Evolutionary conservation across 1,140 invertebrate species (phyloP).

Genomic region (Sycophila sp.): DNA sequence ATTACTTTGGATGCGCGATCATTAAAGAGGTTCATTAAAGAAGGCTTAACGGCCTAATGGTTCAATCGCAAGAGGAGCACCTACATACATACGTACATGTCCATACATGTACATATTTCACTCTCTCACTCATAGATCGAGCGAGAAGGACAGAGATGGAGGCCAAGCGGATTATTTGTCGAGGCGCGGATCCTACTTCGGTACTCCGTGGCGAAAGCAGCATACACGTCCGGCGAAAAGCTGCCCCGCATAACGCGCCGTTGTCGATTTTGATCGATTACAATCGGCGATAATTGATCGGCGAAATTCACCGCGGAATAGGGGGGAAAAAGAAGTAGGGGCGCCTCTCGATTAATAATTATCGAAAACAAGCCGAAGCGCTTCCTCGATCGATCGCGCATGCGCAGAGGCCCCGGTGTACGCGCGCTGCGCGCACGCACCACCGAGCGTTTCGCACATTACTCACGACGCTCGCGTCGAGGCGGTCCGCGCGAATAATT

Average conservation of each 20-base stretch:
- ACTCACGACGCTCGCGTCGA: slow-evolving; percentile 2
- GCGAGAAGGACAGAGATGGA: too few relatives aligned
- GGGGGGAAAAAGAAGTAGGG: slow-evolving; percentile 1
- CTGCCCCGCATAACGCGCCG: background rate
- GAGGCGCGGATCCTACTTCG: slow-evolving; percentile 14
- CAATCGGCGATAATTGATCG: slow-evolving; percentile 18
- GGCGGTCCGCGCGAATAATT: background rate
- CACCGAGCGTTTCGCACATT: slow-evolving; percentile 32
- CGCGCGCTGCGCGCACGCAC: background rate
- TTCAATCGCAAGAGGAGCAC: background rate
- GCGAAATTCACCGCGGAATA: background rate
- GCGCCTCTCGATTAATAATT: slow-evolving; percentile 15
- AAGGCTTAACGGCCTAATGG: background rate
- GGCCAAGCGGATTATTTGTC: background rate
- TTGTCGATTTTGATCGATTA: slow-evolving; percentile 15
- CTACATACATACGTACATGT: too few relatives aligned
- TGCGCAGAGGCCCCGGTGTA: background rate
- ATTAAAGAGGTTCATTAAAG: background rate
- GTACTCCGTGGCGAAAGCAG: slow-evolving; percentile 1
- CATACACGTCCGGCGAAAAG: background rate
- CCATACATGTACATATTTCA: too few relatives aligned
- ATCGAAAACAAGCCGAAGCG: slow-evolving; percentile 22
- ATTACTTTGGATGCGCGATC: background rate
- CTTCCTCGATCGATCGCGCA: background rate
- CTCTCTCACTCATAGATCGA: too few relatives aligned